phyloP scores from a whole-genome alignment of 2,888 invertebrate species.

The Cantharis rustica region DNA sequence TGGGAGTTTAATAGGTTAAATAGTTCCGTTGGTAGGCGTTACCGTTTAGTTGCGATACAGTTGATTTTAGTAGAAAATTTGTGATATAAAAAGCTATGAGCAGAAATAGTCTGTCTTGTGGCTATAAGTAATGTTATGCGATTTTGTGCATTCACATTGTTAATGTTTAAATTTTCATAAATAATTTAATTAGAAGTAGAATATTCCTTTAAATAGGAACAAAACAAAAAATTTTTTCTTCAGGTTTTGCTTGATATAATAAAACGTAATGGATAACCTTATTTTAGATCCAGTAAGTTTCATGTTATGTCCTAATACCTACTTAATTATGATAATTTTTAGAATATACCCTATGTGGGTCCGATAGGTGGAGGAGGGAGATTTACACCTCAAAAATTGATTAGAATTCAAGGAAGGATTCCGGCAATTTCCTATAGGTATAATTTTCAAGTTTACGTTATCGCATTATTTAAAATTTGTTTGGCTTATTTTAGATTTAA shows the following conservation, averaged over 20 bases:
- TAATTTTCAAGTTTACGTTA: not conserved
- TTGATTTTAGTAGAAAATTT: not conserved
- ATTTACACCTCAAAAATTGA: slow-evolving; percentile 71
- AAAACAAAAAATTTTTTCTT: not conserved
- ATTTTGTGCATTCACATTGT: not conserved
- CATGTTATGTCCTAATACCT: not conserved
- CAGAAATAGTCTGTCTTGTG: no score
- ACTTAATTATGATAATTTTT: slow-evolving; percentile 35
- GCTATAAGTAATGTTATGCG: not conserved
- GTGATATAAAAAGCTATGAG: not conserved
- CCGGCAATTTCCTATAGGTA: slow-evolving; percentile 67
- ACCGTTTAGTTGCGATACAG: not conserved
- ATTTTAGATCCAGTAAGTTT: slow-evolving; percentile 14
- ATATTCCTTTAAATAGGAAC: no score
- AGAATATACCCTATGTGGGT: slow-evolving; percentile 74
- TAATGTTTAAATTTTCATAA: not conserved
- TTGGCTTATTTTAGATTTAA: not conserved
- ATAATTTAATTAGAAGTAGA: not conserved
- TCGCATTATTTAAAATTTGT: not conserved
- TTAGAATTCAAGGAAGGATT: slow-evolving; percentile 69
- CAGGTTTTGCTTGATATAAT: not conserved
- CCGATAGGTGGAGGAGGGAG: slow-evolving; percentile 64
- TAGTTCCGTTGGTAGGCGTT: not conserved
- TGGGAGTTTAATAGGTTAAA: not conserved
- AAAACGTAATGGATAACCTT: slow-evolving; percentile 6